phyloP scores from a whole-genome alignment of 53 echinoderm and acorn worm species.

The Glandiceps talaboti region DNA sequence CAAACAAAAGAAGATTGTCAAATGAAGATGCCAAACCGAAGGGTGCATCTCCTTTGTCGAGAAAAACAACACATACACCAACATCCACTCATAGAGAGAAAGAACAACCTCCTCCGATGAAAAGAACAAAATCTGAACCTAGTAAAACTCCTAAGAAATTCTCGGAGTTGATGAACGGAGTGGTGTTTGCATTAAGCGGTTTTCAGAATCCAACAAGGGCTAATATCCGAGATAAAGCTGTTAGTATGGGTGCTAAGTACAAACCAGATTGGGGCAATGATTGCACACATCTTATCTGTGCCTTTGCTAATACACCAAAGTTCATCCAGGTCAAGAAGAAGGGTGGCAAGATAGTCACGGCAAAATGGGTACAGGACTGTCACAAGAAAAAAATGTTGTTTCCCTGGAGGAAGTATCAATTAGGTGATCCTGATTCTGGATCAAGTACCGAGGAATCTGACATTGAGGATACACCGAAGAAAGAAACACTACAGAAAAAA shows the following conservation, averaged over 20 bases:
- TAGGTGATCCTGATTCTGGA: no score
- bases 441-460: not conserved
- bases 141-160: slow-evolving; percentile 18
- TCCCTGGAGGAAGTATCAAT: slow-evolving; percentile 86
- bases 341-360: slow-evolving; percentile 71
- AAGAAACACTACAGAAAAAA: not conserved
- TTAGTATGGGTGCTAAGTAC: slow-evolving; percentile 87
- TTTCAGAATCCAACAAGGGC: slow-evolving; percentile 71
- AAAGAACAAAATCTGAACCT: no score
- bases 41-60: no score
- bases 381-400: slow-evolving; percentile 59
- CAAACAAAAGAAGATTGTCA: no score
- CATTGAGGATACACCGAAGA: not conserved
- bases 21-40: no score
- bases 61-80: no score
- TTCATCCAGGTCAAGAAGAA: slow-evolving; percentile 68
- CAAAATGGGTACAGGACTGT: slow-evolving; percentile 72
- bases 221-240: slow-evolving; percentile 45
- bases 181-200: slow-evolving; percentile 83
- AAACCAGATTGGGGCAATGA: slow-evolving; percentile 80
- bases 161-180: slow-evolving; percentile 66
- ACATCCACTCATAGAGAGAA: no score
- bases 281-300: slow-evolving; percentile 93
- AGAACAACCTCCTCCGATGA: no score
- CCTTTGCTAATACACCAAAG: slow-evolving; percentile 94